A percentile compares a stretch with the other conserved stretches of the same genome.
phyloP scores from a whole-genome alignment of 2,888 invertebrate genomes.

The Tenthredo mesomela region DNA sequence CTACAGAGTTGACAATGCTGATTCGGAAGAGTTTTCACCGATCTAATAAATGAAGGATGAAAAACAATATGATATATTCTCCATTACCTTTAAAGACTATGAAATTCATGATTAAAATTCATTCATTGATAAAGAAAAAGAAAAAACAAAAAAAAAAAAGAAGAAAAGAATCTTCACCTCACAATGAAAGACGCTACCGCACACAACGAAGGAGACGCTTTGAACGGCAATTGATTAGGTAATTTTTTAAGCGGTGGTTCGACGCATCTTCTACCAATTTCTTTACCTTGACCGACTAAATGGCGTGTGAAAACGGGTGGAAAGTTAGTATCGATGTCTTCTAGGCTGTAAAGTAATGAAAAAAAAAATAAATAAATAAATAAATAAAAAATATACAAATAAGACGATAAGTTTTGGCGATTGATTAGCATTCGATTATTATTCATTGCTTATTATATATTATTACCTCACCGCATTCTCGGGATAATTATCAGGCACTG shows the following conservation, averaged over 20 bases:
- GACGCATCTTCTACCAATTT: constrained; percentile 85
- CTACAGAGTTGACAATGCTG: constrained; percentile 85
- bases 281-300: constrained; percentile 84
- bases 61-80: neutral
- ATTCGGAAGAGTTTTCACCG: constrained; percentile 82
- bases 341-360: constrained; percentile 78
- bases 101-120: neutral
- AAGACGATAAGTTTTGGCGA: neutral
- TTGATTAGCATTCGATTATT: neutral
- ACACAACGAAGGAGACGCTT: constrained; percentile 82
- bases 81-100: neutral
- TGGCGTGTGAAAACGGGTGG: constrained; percentile 82
- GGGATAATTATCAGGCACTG: constrained; percentile 85
- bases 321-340: constrained; percentile 83
- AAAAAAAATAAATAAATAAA: too few relatives aligned
- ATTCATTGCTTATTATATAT: neutral
- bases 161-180: constrained; percentile 59
- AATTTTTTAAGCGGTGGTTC: constrained; percentile 84
- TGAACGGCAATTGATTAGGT: constrained; percentile 80
- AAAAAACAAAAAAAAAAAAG: too few relatives aligned
- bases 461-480: constrained; percentile 78
- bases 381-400: too few relatives aligned
- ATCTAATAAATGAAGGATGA: constrained; percentile 74
- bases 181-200: constrained; percentile 82
- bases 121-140: neutral